Percentiles rank a stretch among this genome's conserved stretches.
These are phyloP conservation scores for Drosophila ustulata DNA, from an alignment of 2,888 invertebrate genomes.

Conservation along the genomic window DNA sequence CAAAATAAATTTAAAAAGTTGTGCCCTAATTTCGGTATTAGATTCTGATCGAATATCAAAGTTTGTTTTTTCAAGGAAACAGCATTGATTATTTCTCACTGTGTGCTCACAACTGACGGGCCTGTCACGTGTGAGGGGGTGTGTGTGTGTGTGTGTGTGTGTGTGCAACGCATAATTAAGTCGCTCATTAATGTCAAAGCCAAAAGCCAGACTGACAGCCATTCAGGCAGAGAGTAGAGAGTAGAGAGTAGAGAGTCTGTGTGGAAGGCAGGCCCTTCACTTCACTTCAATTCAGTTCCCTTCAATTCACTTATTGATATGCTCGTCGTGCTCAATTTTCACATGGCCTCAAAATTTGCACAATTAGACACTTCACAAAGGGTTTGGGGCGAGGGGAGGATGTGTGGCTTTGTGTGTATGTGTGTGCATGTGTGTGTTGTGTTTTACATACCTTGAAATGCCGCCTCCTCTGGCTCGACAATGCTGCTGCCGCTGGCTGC, in stretches of 20 bases:
- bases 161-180: slow-evolving; percentile 70
- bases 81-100: not conserved
- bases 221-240: slow-evolving; percentile 8
- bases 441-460: slow-evolving; percentile 87
- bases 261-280: slow-evolving; percentile 9
- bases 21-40: no score
- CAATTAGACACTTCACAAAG: slow-evolving; percentile 45
- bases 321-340: slow-evolving; percentile 43
- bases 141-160: slow-evolving; percentile 13
- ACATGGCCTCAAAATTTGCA: slow-evolving; percentile 33
- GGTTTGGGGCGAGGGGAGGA: not conserved
- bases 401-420: not conserved
- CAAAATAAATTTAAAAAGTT: no score
- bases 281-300: not conserved
- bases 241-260: not conserved
- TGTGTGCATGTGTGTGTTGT: no score
- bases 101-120: slow-evolving; percentile 5
- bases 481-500: slow-evolving; percentile 71
- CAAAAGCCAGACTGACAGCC: slow-evolving; percentile 36
- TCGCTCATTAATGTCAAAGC: slow-evolving; percentile 76
- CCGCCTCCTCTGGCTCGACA: slow-evolving; percentile 86
- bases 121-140: not conserved
- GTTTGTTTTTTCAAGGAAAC: no score
- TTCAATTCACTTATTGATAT: slow-evolving; percentile 55
- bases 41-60: no score